Evolutionary conservation across 1,140 invertebrate species (phyloP), one percentile per base, ranked within the genome.

Genomic region (Stegodyphus dumicola): DNA sequence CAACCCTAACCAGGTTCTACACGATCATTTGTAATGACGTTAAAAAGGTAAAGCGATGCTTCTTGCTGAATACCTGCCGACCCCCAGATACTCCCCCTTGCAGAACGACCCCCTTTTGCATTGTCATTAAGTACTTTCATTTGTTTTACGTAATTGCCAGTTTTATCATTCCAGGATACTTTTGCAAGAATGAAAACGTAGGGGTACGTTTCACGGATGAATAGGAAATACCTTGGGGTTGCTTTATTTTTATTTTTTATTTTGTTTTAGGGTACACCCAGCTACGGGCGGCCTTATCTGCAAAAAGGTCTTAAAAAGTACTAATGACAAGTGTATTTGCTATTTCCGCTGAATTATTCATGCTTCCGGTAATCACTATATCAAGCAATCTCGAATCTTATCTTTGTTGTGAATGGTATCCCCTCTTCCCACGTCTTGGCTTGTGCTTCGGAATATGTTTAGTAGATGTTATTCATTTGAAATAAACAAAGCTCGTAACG

Each of bases 131-230:
- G 81, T 69, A 70, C 73, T 85, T 85, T 76, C 81, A 85, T 85
- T 85, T 85, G 81, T 85, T 85, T 85, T 85, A 85, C 65, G 81
- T 85, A 85, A 85, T 85, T 85, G 81, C 81, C 52, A 73, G 65
- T 56, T 85, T 85, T 85, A 77, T 85, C 81, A 81, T 80, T 69
- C n/a, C 10, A 33, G 11, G 64, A 48, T 15, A 11, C 9, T n/a
- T n/a, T 67, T 67, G 65, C 15, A 33, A 13, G 60, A 60, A 77
- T 77, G 75, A 77, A 56, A 65, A 48, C 49, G 56, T 33, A 33
- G 74, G 18, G 7, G 53, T 48, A 33, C 53, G 5, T 18, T 33
- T 64, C 17, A 56, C 60, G 53, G 51, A 7, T 74, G 11, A n/a
- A 74, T 49, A 17, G 52, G 52, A 17, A 33, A 13, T n/a, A 13